Base-by-base conservation (phyloP, 2,888 invertebrate genomes). In the Watsonalla cultraria region DNA sequence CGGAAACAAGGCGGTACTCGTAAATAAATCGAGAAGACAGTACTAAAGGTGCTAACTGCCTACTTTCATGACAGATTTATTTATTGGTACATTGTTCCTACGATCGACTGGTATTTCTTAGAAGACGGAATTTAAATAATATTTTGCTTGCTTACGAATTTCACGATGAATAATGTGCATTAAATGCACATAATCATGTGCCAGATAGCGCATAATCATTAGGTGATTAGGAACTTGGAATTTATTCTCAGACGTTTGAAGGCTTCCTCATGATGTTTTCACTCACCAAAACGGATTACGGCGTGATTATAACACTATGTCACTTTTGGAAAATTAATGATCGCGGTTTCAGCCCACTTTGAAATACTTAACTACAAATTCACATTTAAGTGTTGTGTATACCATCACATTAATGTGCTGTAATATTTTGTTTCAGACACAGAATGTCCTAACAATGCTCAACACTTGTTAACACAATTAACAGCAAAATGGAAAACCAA, bases 1-100 rank as follows among this genome's bases (percentile, higher is more conserved):
- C 49, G 49, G 49, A 49, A 49, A 49, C 0, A 35, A 15, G 49
- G 49, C 39, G 37, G 39, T 37, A 37, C 49, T 39, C 49, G 49
- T 49, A 39, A 14, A 37, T 37, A 49, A 2, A 49, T 34, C 15
- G 49, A 14, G 37, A 49, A 15, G 37, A 49, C 49, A 49, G 14
- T 49, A 15, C 49, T 14, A 49, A 33, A 49, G 49, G 49, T 49
- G 49, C 39, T 15, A 49, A 39, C 49, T 5, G 13, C 39, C 9
- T 49, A 49, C 39, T 13, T 37, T 49, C 14, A 35, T 39, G 49
- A 15, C 49, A 37, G 39, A 49, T 49, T 37, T 49, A 49, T 39
- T 49, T 49, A 49, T 39, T 39, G 24, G 7, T 46, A 24, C 24
- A 46, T 46, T 24, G 46, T 46, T 24, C 15, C 7, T 11, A 15